Percentiles rank a stretch among this genome's conserved stretches.
Evolutionary conservation across 64 coral and sea anemone species (phyloP).

Genomic region (Anthopleura sola): DNA sequence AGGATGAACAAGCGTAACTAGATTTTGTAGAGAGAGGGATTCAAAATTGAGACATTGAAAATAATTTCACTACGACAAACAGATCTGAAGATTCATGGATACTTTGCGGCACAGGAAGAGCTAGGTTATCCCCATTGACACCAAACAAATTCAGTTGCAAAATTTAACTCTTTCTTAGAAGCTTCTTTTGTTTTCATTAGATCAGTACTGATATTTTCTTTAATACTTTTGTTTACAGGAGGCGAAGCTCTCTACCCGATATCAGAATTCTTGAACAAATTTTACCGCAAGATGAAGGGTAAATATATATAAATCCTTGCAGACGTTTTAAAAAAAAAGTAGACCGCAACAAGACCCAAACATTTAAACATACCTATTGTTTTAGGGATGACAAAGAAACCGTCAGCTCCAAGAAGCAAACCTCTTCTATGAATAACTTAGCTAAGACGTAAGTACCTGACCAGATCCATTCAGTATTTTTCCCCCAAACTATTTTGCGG

Average conservation of each 20-base stretch:
- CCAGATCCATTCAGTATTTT: not conserved
- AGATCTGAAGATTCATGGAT: no score
- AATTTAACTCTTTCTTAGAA: not conserved
- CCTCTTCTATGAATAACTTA: slow-evolving; percentile 68
- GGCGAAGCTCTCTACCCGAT: slow-evolving; percentile 70
- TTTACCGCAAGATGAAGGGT: not conserved
- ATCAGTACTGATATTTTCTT: not conserved
- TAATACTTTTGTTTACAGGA: slow-evolving; percentile 29
- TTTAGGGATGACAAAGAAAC: slow-evolving; percentile 19
- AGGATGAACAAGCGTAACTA: no score
- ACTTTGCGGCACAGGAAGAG: no score
- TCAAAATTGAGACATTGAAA: no score
- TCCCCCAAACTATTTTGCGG: no score
- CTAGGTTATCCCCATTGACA: no score
- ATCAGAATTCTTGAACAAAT: slow-evolving; percentile 29
- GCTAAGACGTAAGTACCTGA: slow-evolving; percentile 65
- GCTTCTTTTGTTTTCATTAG: not conserved
- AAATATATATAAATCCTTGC: not conserved
- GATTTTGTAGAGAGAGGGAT: no score
- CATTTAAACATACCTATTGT: not conserved
- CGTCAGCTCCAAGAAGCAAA: slow-evolving; percentile 23
- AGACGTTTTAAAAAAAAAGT: no score
- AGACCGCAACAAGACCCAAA: not conserved
- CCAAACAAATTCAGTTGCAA: no score
- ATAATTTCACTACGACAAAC: no score